Conservation (phyloP, 2,888 invertebrate genomes). For the Acleris sparsana region DNA sequence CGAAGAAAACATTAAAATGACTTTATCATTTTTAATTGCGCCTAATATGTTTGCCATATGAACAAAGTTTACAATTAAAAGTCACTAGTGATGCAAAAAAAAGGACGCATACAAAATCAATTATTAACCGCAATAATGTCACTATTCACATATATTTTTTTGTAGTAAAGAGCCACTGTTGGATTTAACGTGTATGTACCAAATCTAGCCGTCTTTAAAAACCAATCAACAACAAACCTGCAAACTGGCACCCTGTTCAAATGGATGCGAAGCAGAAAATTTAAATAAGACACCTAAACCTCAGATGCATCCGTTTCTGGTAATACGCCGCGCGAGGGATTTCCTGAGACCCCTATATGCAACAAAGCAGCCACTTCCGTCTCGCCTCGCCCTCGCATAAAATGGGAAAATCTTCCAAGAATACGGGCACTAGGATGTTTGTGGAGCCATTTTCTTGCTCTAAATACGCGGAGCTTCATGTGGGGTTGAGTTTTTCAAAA, state of each 20-base stretch:
- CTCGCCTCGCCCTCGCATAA: slow-evolving; percentile 60
- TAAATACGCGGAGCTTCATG: slow-evolving; percentile 44
- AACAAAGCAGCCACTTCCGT: slow-evolving; percentile 68
- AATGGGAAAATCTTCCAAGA: slow-evolving; percentile 60
- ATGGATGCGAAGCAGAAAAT: slow-evolving; percentile 29
- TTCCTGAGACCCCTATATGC: slow-evolving; percentile 50
- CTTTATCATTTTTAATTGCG: too few relatives aligned
- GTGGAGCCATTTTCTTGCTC: slow-evolving; percentile 67
- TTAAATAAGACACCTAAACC: slow-evolving; percentile 33
- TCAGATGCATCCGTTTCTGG: slow-evolving; percentile 37
- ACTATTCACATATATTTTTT: too few relatives aligned
- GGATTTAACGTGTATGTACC: background rate
- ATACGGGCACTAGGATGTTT: slow-evolving; percentile 55
- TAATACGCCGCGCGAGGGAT: slow-evolving; percentile 59
- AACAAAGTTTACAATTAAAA: too few relatives aligned
- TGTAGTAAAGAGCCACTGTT: background rate
- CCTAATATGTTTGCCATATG: too few relatives aligned
- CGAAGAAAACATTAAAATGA: too few relatives aligned
- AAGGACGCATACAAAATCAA: too few relatives aligned
- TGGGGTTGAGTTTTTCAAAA: background rate
- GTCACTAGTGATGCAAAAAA: too few relatives aligned
- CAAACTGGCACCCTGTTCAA: slow-evolving; percentile 16
- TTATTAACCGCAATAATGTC: too few relatives aligned
- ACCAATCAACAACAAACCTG: background rate
- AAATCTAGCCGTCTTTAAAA: background rate